phyloP scores from a whole-genome alignment of 2,888 invertebrate genomes.

The Lacanobia oleracea region DNA sequence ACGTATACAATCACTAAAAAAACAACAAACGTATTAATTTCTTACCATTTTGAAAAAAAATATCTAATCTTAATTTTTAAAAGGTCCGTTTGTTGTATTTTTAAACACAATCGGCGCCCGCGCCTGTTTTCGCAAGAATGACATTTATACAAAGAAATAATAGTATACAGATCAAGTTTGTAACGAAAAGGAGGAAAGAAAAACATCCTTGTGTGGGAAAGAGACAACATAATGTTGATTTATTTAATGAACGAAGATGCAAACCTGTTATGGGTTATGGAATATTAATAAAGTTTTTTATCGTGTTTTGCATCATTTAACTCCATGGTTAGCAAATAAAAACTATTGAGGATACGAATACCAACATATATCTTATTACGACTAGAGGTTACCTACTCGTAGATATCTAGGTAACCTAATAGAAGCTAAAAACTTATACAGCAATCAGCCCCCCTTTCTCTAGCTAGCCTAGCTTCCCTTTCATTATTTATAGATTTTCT shows the following conservation, averaged over 20 bases:
- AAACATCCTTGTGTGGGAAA: constrained; percentile 47
- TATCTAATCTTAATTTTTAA: background rate
- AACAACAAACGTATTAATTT: constrained; percentile 27
- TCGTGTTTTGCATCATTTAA: constrained; percentile 33
- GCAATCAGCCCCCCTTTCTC: no score
- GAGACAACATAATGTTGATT: constrained; percentile 47
- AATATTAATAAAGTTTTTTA: constrained; percentile 35
- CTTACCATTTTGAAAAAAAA: constrained; percentile 68
- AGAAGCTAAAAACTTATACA: no score
- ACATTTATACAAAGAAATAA: constrained; percentile 45
- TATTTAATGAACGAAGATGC: constrained; percentile 29
- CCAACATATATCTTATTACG: background rate
- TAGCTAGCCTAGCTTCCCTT: no score
- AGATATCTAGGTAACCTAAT: no score
- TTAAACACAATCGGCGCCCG: constrained; percentile 34
- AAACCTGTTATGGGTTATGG: constrained; percentile 60
- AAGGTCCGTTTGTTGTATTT: background rate
- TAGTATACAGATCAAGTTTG: constrained; percentile 33
- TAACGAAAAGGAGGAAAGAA: constrained; percentile 31
- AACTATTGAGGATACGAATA: background rate
- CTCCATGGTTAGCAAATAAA: constrained; percentile 3
- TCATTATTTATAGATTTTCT: no score
- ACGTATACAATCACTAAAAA: constrained; percentile 24
- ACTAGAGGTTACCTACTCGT: no score
- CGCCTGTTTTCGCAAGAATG: constrained; percentile 54